Percentiles rank a stretch among this genome's conserved stretches.
Evolutionary conservation across 1,140 invertebrate species (phyloP).

Genomic region (Trissolcus basalis): DNA sequence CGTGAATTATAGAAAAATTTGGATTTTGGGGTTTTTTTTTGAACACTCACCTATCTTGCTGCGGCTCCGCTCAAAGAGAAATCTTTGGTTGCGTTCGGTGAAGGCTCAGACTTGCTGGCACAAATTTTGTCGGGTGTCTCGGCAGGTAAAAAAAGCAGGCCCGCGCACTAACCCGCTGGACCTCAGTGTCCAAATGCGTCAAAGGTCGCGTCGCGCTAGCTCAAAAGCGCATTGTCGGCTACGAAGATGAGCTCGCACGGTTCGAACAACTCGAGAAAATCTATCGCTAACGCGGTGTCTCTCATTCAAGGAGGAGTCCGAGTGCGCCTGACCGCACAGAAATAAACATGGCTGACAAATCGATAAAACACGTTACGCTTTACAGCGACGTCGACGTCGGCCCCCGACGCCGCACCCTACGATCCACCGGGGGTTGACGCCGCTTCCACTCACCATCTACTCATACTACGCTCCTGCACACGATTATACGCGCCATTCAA

Average conservation of each 20-base stretch:
- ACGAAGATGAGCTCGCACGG: slow-evolving; percentile 56
- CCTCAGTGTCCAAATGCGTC: slow-evolving; percentile 18
- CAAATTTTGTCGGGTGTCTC: slow-evolving; percentile 9
- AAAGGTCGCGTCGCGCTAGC: slow-evolving; percentile 34
- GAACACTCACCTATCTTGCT: slow-evolving; percentile 10
- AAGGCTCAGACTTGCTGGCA: not conserved
- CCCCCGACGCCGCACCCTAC: slow-evolving; percentile 52
- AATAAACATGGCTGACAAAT: slow-evolving; percentile 70
- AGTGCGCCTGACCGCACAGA: slow-evolving; percentile 71
- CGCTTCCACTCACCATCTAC: slow-evolving; percentile 23
- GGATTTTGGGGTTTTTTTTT: slow-evolving; percentile 9
- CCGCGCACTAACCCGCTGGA: slow-evolving; percentile 36
- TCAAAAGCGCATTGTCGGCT: slow-evolving; percentile 63
- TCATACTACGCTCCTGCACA: slow-evolving; percentile 33
- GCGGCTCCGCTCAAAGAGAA: not conserved
- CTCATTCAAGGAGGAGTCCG: slow-evolving; percentile 59
- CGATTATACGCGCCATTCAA: too few relatives aligned
- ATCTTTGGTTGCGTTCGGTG: not conserved
- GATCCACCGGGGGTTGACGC: slow-evolving; percentile 20
- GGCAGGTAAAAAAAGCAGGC: slow-evolving; percentile 40
- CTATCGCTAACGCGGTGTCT: slow-evolving; percentile 66
- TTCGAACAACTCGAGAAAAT: slow-evolving; percentile 66
- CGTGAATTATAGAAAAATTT: not conserved
- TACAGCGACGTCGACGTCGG: slow-evolving; percentile 62
- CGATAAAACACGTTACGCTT: slow-evolving; percentile 74